Evolutionary conservation across 2,113 vertebrate genomes (phyloP).

Genomic region (Ochotona princeps): DNA sequence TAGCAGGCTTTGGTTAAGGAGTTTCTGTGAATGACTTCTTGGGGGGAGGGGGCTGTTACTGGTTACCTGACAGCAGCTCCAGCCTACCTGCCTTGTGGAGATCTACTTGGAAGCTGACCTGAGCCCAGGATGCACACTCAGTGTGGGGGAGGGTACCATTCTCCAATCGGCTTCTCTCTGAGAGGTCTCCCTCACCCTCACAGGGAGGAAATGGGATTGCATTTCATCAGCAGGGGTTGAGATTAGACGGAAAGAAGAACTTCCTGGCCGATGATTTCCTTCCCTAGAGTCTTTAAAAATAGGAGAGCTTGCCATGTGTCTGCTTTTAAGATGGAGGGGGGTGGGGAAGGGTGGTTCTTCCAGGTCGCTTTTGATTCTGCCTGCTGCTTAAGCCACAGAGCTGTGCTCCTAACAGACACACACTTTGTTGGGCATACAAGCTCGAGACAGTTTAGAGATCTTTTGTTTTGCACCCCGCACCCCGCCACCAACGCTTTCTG

Average conservation of each 20-base stretch:
- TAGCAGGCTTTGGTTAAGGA: not conserved
- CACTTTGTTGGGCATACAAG: not conserved
- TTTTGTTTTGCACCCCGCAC: not conserved
- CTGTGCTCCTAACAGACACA: constrained; percentile 21
- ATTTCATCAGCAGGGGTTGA: constrained; percentile 58
- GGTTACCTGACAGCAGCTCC: not conserved
- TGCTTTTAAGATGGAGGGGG: constrained; percentile 10
- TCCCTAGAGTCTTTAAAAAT: constrained; percentile 67
- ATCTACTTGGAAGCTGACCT: not conserved
- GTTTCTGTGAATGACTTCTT: not conserved
- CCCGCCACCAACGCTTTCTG: not conserved
- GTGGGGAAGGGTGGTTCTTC: constrained; percentile 15
- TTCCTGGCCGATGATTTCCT: constrained; percentile 73
- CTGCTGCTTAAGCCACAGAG: not conserved
- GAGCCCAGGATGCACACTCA: not conserved
- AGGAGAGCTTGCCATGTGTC: constrained; percentile 40
- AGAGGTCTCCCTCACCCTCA: not conserved
- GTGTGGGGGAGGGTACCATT: not conserved
- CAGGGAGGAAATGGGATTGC: constrained; percentile 57
- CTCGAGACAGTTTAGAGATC: constrained; percentile 3
- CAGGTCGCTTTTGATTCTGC: not conserved
- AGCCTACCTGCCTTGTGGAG: not conserved
- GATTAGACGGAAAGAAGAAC: constrained; percentile 58
- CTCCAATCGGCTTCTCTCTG: not conserved
- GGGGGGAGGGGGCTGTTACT: not conserved